Evolutionary conservation across 2,888 invertebrate species (phyloP).

Genomic region (Cyrtodaria siliqua): DNA sequence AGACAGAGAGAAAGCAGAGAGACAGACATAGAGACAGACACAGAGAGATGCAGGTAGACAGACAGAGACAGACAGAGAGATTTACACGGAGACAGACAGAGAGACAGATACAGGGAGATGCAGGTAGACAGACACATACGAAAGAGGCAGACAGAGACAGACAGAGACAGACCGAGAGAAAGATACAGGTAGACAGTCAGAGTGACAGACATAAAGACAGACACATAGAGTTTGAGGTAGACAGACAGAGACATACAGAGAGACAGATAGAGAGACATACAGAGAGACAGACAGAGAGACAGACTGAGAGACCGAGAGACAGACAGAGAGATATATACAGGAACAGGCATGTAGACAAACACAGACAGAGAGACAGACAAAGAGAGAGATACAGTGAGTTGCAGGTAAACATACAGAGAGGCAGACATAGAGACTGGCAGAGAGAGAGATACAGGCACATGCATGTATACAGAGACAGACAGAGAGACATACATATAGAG

Average conservation of each 20-base stretch:
- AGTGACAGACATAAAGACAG: conserved; percentile 7
- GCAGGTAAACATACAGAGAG: no score
- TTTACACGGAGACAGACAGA: conserved; percentile 8
- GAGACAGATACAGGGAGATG: no score
- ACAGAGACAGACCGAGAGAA: conserved; percentile 17
- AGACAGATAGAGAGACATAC: no score
- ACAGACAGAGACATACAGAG: conserved; percentile 4
- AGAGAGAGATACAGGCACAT: conserved; percentile 5
- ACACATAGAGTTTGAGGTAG: conserved; percentile 1
- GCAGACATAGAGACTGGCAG: no score
- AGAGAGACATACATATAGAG: no score
- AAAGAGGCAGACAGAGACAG: conserved; percentile 22
- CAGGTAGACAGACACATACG: no score
- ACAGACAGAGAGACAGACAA: no score
- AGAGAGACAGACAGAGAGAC: no score
- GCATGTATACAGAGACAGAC: not conserved
- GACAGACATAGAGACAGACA: not conserved
- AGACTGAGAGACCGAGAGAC: no score
- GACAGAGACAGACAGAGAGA: conserved; percentile 8
- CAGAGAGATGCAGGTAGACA: conserved; percentile 4
- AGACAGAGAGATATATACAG: conserved; percentile 9
- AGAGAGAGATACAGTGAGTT: no score
- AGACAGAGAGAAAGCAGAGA: not conserved
- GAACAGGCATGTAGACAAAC: conserved; percentile 3
- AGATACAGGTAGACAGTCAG: conserved; percentile 10